Evolutionary conservation across 2,888 invertebrate species (phyloP), one percentile per base, ranked within the genome.

Genomic region (Eurytoma adleriae): DNA sequence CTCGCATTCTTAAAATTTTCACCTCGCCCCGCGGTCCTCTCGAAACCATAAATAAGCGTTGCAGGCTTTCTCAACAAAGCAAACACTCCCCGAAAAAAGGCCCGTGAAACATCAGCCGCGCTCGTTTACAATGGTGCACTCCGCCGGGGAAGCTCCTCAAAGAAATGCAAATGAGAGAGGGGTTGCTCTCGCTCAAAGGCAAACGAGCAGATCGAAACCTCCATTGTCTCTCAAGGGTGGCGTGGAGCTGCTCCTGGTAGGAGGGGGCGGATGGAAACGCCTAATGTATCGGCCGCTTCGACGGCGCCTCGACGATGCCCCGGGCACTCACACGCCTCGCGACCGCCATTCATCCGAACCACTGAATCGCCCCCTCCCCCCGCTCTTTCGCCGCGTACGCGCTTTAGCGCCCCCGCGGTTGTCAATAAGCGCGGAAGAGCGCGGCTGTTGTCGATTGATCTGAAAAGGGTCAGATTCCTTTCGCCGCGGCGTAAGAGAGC

Each of bases 341-440:
- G 56, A 40, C 40, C 40, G 40, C 40, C 40, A 40, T n/a, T 54
- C 54, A 54, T 54, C 54, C 54, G 40, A 30, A 14, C 40, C 10
- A 18, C 24, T 61, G 68, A 68, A 68, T 62, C 52, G 69, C 7
- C 24, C 13, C 64, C n/a, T 16, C 62, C 52, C 52, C 27, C 68
- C 56, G 5, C 50, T 68, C 59, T 59, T 12, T 30, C 16, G 62
- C 70, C 56, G 24, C n/a, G 30, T n/a, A 50, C 13, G 24, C 27
- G 13, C 71, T 54, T 50, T n/a, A 12, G 13, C 50, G 2, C 54
- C 10, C 27, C 1, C 5, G 40, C 48, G 24, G 20, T 54, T 69
- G 68, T 69, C 56, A 72, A 72, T 69, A 78, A 72, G 66, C 66
- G 71, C 71, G 71, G 50, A n/a, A 67, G 50, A 67, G 50, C 18